phyloP scores from a whole-genome alignment of 2,888 invertebrate species.

The Aleiodes leptofemur region DNA sequence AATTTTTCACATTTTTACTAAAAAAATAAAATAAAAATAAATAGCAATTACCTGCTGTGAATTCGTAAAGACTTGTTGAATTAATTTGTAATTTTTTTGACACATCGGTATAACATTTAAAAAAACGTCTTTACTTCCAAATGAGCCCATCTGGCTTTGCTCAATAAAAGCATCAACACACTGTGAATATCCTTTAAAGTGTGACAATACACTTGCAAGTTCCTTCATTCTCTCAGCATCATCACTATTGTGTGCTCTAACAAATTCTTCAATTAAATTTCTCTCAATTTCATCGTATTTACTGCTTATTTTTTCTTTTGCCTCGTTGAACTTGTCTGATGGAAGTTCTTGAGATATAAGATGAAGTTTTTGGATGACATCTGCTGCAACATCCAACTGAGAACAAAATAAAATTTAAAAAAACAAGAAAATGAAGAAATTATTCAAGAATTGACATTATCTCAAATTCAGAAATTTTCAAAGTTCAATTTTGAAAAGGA shows the following conservation, averaged over 20 bases:
- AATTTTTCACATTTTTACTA: too few relatives aligned
- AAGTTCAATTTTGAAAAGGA: neutral
- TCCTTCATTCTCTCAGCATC: slow-evolving; percentile 94
- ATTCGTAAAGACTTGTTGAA: slow-evolving; percentile 93
- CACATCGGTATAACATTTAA: slow-evolving; percentile 92
- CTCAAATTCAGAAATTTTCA: neutral
- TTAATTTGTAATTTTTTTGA: slow-evolving; percentile 88
- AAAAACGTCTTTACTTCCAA: slow-evolving; percentile 93
- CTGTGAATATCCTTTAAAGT: slow-evolving; percentile 97
- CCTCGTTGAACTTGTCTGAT: slow-evolving; percentile 88
- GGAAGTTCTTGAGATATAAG: slow-evolving; percentile 97
- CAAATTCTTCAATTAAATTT: slow-evolving; percentile 95
- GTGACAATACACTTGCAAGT: slow-evolving; percentile 92
- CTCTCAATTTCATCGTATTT: slow-evolving; percentile 95
- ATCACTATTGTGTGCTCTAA: slow-evolving; percentile 89
- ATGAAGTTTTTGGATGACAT: slow-evolving; percentile 97
- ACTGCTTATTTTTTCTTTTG: slow-evolving; percentile 89
- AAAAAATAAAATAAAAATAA: too few relatives aligned
- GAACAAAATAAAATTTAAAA: slow-evolving; percentile 60
- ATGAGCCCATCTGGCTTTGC: slow-evolving; percentile 94
- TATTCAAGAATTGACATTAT: neutral
- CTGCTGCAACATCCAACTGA: slow-evolving; percentile 95
- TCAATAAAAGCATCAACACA: slow-evolving; percentile 98
- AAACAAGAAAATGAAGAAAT: slow-evolving; percentile 56
- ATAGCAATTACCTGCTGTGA: slow-evolving; percentile 97